Conservation (phyloP, 2,888 invertebrate genomes). For the Automeris io region DNA sequence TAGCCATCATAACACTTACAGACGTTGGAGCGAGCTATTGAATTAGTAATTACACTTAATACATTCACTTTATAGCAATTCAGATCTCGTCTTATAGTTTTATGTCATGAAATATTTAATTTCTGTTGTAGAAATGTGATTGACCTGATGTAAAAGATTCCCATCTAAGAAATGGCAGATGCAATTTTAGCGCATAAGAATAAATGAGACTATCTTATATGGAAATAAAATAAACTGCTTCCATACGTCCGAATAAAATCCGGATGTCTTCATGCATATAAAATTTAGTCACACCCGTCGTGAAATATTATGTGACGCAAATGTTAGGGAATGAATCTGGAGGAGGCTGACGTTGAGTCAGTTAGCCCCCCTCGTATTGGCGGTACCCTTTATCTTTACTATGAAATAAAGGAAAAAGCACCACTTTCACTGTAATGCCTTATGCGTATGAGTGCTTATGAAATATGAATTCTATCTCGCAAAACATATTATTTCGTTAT, state of each 20-base stretch:
- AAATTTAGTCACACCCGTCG: slow-evolving; percentile 48
- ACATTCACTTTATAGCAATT: slow-evolving; percentile 46
- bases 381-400: slow-evolving; percentile 62
- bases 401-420: slow-evolving; percentile 62
- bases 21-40: slow-evolving; percentile 58
- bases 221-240: slow-evolving; percentile 37
- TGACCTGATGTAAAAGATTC: background rate
- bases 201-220: slow-evolving; percentile 16
- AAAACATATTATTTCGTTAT: slow-evolving; percentile 73
- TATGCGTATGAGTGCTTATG: slow-evolving; percentile 68
- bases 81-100: slow-evolving; percentile 35
- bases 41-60: slow-evolving; percentile 60
- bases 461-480: slow-evolving; percentile 73
- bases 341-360: slow-evolving; percentile 43
- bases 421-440: slow-evolving; percentile 59
- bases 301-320: slow-evolving; percentile 62
- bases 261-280: slow-evolving; percentile 59
- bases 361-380: slow-evolving; percentile 53
- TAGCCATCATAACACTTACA: slow-evolving; percentile 56
- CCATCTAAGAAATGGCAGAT: background rate
- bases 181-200: background rate
- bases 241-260: slow-evolving; percentile 52
- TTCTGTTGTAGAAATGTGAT: background rate
- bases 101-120: slow-evolving; percentile 13
- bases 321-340: slow-evolving; percentile 56